These are phyloP conservation scores for Mantis religiosa DNA, from an alignment of 2,888 invertebrate species.

Conservation along the genomic window DNA sequence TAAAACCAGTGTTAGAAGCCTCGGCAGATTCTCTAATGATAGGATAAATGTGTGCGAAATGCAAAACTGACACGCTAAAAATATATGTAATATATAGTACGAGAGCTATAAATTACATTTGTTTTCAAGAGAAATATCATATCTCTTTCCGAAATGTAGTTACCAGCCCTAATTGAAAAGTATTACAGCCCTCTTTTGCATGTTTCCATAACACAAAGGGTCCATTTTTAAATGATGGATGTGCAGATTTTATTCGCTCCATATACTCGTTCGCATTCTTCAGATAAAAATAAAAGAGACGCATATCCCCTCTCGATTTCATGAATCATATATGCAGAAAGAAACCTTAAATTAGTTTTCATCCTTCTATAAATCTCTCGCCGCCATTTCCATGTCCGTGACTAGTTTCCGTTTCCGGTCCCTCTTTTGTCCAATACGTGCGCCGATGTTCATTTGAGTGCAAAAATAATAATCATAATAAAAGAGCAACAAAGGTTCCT, in stretches of 20 bases:
- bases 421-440: neutral
- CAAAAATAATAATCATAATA: neutral
- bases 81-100: too few relatives aligned
- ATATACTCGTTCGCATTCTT: neutral
- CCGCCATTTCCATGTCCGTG: neutral
- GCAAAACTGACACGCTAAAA: too few relatives aligned
- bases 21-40: too few relatives aligned
- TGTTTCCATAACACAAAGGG: neutral
- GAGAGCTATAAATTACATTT: too few relatives aligned
- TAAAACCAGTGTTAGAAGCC: too few relatives aligned
- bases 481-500: neutral
- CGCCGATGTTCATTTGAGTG: conserved; percentile 6
- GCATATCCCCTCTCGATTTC: neutral
- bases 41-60: too few relatives aligned
- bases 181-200: neutral
- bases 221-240: neutral
- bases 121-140: too few relatives aligned
- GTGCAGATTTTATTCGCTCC: neutral
- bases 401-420: conserved; percentile 9
- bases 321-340: conserved; percentile 1
- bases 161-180: neutral
- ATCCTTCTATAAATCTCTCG: neutral
- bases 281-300: neutral
- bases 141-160: neutral
- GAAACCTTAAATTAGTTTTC: conserved; percentile 14